A percentile compares a stretch with the other conserved stretches of the same genome.
Conservation (phyloP, 2,888 invertebrate genomes). For the Dryocosmus kuriphilus region DNA sequence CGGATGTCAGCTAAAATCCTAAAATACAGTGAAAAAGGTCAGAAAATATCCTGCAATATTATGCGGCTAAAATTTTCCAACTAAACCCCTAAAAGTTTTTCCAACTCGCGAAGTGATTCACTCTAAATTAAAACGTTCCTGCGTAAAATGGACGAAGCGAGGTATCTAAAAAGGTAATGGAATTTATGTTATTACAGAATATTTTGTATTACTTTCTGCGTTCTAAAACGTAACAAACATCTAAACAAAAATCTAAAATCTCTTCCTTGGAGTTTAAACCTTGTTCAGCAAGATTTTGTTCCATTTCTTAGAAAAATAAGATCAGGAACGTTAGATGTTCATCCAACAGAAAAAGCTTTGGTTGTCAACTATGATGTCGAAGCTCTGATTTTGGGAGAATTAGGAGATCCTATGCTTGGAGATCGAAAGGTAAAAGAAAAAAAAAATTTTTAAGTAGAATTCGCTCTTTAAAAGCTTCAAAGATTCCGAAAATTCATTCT, state of each 20-base stretch:
- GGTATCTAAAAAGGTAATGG: constrained; percentile 29
- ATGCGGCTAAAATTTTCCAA: constrained; percentile 6
- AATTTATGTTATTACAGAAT: neutral
- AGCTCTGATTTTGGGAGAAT: constrained; percentile 89
- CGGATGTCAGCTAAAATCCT: constrained; percentile 12
- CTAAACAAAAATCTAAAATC: neutral
- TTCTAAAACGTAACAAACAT: too few relatives aligned
- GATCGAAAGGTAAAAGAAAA: constrained; percentile 85
- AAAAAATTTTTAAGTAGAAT: neutral
- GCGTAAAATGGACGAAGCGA: constrained; percentile 28
- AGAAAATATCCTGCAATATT: neutral
- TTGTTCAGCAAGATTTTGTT: constrained; percentile 44
- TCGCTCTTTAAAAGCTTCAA: neutral
- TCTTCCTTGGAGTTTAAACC: neutral
- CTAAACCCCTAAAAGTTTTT: neutral
- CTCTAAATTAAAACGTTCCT: neutral
- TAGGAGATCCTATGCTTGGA: constrained; percentile 89
- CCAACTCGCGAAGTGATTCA: neutral
- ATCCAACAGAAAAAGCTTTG: constrained; percentile 91
- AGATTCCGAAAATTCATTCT: neutral
- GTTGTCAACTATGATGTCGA: constrained; percentile 93
- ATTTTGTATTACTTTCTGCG: neutral
- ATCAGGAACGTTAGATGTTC: constrained; percentile 91
- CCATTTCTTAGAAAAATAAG: constrained; percentile 81
- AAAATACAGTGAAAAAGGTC: neutral